Conservation (phyloP, 2,888 invertebrate genomes). For the Apamea monoglypha region DNA sequence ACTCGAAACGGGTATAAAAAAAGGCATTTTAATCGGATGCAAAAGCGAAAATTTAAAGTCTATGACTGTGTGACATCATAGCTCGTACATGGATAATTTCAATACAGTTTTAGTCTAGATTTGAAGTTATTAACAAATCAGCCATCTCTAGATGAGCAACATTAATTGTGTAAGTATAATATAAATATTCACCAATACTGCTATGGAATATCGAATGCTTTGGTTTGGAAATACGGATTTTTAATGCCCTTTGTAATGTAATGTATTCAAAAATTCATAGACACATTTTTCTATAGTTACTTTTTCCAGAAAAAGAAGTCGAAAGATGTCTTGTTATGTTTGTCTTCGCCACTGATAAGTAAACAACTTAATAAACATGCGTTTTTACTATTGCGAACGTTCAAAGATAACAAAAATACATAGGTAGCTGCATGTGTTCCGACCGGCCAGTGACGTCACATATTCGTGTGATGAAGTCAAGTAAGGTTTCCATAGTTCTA, state of each 20-base stretch:
- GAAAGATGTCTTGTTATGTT: background rate
- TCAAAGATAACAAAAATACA: background rate
- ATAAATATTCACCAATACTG: too few relatives aligned
- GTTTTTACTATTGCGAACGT: constrained; percentile 4
- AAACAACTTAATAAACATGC: background rate
- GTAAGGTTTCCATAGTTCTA: constrained; percentile 1
- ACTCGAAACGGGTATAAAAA: background rate
- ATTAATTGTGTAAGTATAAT: too few relatives aligned
- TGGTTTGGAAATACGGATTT: too few relatives aligned
- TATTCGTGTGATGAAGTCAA: background rate
- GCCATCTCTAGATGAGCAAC: too few relatives aligned
- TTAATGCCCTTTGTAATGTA: too few relatives aligned
- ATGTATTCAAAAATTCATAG: too few relatives aligned
- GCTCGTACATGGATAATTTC: too few relatives aligned
- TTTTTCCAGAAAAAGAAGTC: too few relatives aligned
- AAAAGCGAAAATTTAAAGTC: background rate
- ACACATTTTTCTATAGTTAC: too few relatives aligned
- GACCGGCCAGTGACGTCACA: constrained; percentile 20
- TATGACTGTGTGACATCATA: background rate
- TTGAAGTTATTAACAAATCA: background rate
- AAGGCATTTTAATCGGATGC: background rate
- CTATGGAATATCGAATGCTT: too few relatives aligned
- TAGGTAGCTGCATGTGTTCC: constrained; percentile 11
- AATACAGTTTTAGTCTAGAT: background rate
- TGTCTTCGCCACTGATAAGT: background rate